Evolutionary conservation across 2,113 vertebrate genomes (phyloP).

Genomic region (Falco punctatus): DNA sequence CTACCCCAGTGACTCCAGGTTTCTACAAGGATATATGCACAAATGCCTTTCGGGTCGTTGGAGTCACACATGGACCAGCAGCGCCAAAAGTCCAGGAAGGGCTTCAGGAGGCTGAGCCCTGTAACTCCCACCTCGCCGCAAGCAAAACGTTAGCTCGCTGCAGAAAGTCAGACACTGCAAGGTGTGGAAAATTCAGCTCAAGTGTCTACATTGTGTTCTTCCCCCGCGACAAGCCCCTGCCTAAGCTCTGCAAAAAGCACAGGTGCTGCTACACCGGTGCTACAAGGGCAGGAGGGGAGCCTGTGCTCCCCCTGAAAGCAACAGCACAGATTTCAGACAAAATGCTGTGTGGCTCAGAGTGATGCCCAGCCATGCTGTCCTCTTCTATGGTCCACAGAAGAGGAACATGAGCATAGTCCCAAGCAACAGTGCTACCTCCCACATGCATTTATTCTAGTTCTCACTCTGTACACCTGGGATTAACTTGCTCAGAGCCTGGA

Average conservation of each 20-base stretch:
- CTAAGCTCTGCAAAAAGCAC: not conserved
- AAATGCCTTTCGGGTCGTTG: not conserved
- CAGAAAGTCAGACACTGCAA: not conserved
- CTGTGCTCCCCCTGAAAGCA: not conserved
- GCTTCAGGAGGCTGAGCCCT: not conserved
- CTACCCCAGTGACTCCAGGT: not conserved
- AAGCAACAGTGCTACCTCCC: not conserved
- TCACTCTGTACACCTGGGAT: not conserved
- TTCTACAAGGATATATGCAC: not conserved
- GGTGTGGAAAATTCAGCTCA: not conserved
- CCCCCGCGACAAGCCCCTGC: not conserved
- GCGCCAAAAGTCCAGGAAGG: not conserved
- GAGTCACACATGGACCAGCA: not conserved
- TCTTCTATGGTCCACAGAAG: not conserved
- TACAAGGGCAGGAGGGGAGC: not conserved
- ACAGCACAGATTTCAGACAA: not conserved
- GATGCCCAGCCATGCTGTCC: not conserved
- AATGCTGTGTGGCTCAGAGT: rapidly evolving
- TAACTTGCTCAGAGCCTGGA: not conserved
- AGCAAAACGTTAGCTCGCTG: not conserved
- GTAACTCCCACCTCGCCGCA: not conserved
- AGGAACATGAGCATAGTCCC: not conserved
- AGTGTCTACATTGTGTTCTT: not conserved
- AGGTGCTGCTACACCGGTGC: not conserved
- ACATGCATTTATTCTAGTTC: not conserved